These are phyloP conservation scores for Nematopogon swammerdamellus DNA, from an alignment of 2,888 invertebrate genomes.

Conservation along the genomic window DNA sequence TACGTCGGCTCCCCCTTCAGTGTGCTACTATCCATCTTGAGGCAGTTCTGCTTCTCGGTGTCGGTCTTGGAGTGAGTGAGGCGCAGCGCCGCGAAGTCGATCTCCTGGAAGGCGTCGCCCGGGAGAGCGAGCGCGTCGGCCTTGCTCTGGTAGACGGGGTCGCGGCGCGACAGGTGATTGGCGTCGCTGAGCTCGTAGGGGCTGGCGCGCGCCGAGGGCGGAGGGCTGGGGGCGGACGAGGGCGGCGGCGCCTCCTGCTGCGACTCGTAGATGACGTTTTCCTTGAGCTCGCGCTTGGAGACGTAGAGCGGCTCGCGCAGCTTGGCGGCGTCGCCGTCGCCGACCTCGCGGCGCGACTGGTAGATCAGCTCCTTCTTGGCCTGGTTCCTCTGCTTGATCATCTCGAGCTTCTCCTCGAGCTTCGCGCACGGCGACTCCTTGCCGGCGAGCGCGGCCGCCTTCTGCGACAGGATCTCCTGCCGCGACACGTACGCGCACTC, in stretches of 20 bases:
- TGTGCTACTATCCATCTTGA: conserved; percentile 32
- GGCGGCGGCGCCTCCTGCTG: conserved; percentile 45
- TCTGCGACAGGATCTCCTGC: conserved; percentile 50
- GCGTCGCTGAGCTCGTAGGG: conserved; percentile 50
- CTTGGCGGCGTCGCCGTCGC: conserved; percentile 29
- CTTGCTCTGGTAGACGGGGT: too few species aligned
- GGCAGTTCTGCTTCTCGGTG: conserved; percentile 42
- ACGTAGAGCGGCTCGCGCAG: conserved; percentile 48
- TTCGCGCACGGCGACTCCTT: conserved; percentile 35
- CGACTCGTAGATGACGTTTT: conserved; percentile 50
- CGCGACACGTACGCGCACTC: conserved; percentile 50
- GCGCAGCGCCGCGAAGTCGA: conserved; percentile 48
- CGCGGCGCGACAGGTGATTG: conserved; percentile 46
- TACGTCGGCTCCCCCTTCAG: conserved; percentile 48
- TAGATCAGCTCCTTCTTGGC: conserved; percentile 53
- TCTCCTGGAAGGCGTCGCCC: conserved; percentile 40
- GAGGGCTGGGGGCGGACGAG: conserved; percentile 1
- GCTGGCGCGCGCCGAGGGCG: conserved; percentile 22
- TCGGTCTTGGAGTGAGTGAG: conserved; percentile 48
- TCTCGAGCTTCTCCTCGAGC: conserved; percentile 47
- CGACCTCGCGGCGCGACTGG: conserved; percentile 47
- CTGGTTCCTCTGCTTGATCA: conserved; percentile 51
- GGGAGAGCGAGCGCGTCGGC: conserved; percentile 19
- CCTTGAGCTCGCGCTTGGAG: conserved; percentile 49
- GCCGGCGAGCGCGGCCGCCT: conserved; percentile 44